A percentile compares a stretch with the other conserved stretches of the same genome.
phyloP scores from a whole-genome alignment of 1,140 invertebrate species.

The Teleogryllus occipitalis region DNA sequence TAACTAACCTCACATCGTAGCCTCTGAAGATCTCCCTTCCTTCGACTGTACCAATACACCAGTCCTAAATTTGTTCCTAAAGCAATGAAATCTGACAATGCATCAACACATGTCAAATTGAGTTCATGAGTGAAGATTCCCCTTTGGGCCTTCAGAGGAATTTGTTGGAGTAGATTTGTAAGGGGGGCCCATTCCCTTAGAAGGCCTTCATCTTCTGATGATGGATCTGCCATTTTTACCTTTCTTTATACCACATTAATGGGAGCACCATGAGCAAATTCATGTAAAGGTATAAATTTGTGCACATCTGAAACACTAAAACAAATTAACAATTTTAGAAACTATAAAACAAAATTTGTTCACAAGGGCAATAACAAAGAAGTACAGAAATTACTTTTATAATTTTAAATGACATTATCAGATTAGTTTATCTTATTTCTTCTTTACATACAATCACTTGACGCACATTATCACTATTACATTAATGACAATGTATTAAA shows the following conservation, averaged over 20 bases:
- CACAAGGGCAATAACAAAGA: no score
- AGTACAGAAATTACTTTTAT: no score
- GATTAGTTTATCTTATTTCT: no score
- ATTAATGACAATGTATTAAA: no score
- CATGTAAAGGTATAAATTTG: no score
- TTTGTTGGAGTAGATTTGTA: slow-evolving; percentile 63
- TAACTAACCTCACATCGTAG: slow-evolving; percentile 64
- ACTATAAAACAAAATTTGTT: no score
- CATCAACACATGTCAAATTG: slow-evolving; percentile 76
- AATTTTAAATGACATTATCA: no score
- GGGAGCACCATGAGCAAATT: no score
- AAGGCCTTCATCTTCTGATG: slow-evolving; percentile 46
- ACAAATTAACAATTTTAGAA: no score
- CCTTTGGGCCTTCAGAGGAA: slow-evolving; percentile 67
- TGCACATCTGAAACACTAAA: no score
- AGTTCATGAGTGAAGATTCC: slow-evolving; percentile 72
- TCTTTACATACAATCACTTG: no score
- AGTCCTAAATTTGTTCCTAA: slow-evolving; percentile 78
- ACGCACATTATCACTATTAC: no score
- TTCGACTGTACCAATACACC: slow-evolving; percentile 77
- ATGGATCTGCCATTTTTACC: slow-evolving; percentile 12
- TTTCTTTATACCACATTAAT: neutral
- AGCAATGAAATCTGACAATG: slow-evolving; percentile 66
- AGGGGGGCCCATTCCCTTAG: slow-evolving; percentile 75
- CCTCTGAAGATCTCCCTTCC: slow-evolving; percentile 63